Conservation (phyloP, 2,888 invertebrate species). For the Polydrusus pterygomalis region DNA sequence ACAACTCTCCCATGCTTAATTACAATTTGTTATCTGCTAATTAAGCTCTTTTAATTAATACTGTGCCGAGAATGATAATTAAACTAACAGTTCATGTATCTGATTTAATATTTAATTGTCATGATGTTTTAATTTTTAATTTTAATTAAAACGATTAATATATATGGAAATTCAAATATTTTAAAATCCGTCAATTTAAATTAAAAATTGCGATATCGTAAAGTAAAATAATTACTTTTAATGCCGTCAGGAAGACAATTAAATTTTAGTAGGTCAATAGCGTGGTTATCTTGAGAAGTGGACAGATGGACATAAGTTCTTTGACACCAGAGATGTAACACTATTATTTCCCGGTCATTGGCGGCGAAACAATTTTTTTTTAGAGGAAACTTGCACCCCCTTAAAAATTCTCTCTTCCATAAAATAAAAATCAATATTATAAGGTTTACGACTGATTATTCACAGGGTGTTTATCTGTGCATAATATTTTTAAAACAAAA, state of each 20-base stretch:
- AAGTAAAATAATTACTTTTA: not conserved
- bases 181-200: not conserved
- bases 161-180: slow-evolving; percentile 15
- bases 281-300: not conserved
- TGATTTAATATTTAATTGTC: slow-evolving; percentile 19
- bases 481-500: too few species aligned
- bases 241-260: not conserved
- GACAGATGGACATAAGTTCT: not conserved
- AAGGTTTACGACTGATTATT: too few species aligned
- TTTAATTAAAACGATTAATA: slow-evolving; percentile 13
- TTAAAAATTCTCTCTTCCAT: too few species aligned
- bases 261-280: not conserved
- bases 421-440: too few species aligned
- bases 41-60: slow-evolving; percentile 34
- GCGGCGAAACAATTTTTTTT: too few species aligned
- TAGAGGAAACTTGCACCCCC: too few species aligned
- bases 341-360: too few species aligned
- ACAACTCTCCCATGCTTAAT: slow-evolving; percentile 23
- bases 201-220: not conserved
- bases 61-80: slow-evolving; percentile 24
- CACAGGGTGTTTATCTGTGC: too few species aligned
- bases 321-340: not conserved
- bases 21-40: slow-evolving; percentile 37
- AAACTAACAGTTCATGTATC: slow-evolving; percentile 5
- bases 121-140: slow-evolving; percentile 13